Conservation (phyloP, 2,888 invertebrate species). For the Drosophila ustulata region DNA sequence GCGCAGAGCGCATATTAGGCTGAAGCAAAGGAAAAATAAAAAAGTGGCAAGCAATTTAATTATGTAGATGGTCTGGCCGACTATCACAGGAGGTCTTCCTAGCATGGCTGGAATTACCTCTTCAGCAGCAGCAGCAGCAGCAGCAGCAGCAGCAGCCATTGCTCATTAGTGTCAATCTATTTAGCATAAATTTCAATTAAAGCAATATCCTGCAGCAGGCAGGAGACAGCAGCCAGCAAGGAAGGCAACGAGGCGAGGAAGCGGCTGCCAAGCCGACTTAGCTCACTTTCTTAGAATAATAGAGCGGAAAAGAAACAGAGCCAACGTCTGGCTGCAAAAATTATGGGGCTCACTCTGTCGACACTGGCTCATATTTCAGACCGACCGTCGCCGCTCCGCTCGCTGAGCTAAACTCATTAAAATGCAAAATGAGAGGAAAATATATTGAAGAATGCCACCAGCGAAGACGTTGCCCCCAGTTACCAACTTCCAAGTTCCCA, state of each 20-base stretch:
- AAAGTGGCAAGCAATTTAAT: conserved; percentile 67
- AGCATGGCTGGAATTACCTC: conserved; percentile 57
- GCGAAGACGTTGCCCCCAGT: conserved; percentile 14
- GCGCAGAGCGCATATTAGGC: conserved; percentile 1
- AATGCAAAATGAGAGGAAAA: conserved; percentile 72
- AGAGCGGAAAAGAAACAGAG: conserved; percentile 42
- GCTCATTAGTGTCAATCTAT: conserved; percentile 81
- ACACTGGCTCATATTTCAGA: conserved; percentile 68
- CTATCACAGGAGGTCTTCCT: conserved; percentile 24
- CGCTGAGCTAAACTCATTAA: conserved; percentile 68
- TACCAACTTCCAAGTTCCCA: neutral
- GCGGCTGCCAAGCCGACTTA: conserved; percentile 50
- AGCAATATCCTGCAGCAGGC: conserved; percentile 77
- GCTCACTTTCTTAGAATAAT: conserved; percentile 68
- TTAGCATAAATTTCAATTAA: conserved; percentile 82
- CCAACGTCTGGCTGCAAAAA: conserved; percentile 45
- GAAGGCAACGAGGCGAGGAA: conserved; percentile 21
- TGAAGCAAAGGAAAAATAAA: neutral
- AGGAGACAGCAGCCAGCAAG: conserved; percentile 15
- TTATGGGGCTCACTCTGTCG: conserved; percentile 58
- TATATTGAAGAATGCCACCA: conserved; percentile 49
- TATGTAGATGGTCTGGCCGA: conserved; percentile 69
- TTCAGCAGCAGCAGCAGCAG: conserved; percentile 19
- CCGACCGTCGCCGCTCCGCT: conserved; percentile 15
- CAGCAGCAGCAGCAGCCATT: conserved; percentile 58